phyloP scores from a whole-genome alignment of 1,140 invertebrate species.

The Drosophila tani region DNA sequence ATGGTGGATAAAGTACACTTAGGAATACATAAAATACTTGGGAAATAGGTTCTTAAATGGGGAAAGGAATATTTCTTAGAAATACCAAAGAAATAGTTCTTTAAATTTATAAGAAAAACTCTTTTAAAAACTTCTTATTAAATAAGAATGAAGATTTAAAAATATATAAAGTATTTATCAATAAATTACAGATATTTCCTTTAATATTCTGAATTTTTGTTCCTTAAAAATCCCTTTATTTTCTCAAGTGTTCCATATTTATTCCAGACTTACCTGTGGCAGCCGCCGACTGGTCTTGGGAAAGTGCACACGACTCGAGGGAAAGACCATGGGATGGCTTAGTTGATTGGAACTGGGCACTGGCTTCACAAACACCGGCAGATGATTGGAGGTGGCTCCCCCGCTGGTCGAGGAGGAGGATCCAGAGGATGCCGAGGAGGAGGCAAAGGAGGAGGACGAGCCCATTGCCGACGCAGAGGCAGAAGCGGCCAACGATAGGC shows the following conservation, averaged over 20 bases:
- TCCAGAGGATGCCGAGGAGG: conserved; percentile 35
- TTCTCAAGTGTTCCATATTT: neutral
- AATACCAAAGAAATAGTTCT: no score
- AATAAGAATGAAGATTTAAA: no score
- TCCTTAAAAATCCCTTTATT: neutral
- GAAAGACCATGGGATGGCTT: conserved; percentile 85
- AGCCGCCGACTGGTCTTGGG: conserved; percentile 86
- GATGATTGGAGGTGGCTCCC: conserved; percentile 52
- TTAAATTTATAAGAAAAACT: no score
- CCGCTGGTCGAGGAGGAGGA: conserved; percentile 1
- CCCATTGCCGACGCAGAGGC: conserved; percentile 26
- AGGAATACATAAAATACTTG: no score
- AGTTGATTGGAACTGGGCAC: conserved; percentile 68
- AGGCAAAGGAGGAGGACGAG: conserved; percentile 4
- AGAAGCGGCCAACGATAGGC: conserved; percentile 63
- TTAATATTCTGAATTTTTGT: neutral
- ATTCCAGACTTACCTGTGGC: conserved; percentile 85
- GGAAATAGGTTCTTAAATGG: no score
- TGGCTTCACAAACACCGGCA: conserved; percentile 74
- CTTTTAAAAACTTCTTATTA: no score
- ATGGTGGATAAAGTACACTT: neutral
- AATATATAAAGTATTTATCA: neutral
- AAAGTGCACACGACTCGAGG: conserved; percentile 85
- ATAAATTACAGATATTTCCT: no score
- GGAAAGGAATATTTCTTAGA: no score